Conservation (phyloP, 1,140 invertebrate genomes). For the Hesperophylax magnus region DNA sequence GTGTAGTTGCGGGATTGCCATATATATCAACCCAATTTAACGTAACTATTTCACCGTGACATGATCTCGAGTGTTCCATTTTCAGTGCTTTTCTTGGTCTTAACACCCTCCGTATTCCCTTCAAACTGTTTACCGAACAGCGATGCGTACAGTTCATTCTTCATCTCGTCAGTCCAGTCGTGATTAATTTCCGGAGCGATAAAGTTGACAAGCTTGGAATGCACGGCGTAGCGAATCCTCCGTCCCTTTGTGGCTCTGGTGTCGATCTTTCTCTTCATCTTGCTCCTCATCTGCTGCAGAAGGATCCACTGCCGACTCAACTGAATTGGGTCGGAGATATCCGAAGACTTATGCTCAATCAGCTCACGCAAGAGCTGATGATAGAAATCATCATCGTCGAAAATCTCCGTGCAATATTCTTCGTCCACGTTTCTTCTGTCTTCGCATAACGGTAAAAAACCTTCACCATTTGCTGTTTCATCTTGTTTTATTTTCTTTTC, state of each 20-base stretch:
- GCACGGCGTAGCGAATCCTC: conserved; percentile 90
- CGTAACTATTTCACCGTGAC: not conserved
- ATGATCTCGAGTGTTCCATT: not conserved
- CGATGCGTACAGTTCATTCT: conserved; percentile 86
- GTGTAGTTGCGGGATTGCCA: no score
- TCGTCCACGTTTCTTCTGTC: conserved; percentile 68
- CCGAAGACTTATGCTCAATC: conserved; percentile 90
- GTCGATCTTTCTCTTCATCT: conserved; percentile 92
- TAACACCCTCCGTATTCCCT: conserved; percentile 54
- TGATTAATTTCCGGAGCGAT: conserved; percentile 86
- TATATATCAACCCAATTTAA: no score
- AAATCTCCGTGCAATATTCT: conserved; percentile 88
- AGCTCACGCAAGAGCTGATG: conserved; percentile 92
- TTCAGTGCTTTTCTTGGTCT: conserved; percentile 20
- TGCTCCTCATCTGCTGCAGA: conserved; percentile 90
- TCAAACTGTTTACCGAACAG: conserved; percentile 82
- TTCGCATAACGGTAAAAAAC: conserved; percentile 48
- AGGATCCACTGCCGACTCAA: conserved; percentile 89
- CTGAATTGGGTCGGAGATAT: conserved; percentile 85
- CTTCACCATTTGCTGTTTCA: conserved; percentile 54
- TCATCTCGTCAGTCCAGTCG: conserved; percentile 84
- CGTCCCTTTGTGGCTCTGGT: conserved; percentile 94
- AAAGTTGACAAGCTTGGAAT: conserved; percentile 93
- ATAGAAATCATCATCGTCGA: conserved; percentile 98
- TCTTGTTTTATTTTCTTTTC: conserved; percentile 62